Conservation (phyloP, 64 coral and sea anemone genomes). For the Porites australiensis region DNA sequence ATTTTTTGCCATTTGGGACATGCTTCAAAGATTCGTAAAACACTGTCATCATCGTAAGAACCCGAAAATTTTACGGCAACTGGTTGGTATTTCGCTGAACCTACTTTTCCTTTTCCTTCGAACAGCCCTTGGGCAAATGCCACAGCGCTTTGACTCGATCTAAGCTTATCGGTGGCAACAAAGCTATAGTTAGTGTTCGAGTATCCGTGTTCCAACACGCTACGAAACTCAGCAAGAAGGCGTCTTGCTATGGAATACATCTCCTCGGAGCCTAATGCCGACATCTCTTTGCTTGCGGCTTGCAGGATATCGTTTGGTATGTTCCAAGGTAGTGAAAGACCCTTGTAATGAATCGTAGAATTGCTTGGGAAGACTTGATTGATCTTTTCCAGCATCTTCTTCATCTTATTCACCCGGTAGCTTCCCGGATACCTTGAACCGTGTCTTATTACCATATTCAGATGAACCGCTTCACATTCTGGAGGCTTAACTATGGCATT, state of each 20-base stretch:
- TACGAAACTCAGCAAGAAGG: conserved; percentile 42
- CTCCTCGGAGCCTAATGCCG: conserved; percentile 55
- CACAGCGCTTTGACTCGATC: conserved; percentile 80
- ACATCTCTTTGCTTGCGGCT: conserved; percentile 83
- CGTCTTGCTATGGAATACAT: conserved; percentile 82
- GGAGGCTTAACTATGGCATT: conserved; percentile 10
- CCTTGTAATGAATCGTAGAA: conserved; percentile 59
- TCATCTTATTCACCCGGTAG: not conserved
- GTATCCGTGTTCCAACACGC: conserved; percentile 56
- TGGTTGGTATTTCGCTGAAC: conserved; percentile 60
- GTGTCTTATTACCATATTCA: conserved; percentile 77
- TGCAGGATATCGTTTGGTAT: conserved; percentile 59
- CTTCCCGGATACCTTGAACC: conserved; percentile 71
- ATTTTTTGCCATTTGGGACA: conserved; percentile 73
- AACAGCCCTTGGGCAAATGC: conserved; percentile 84
- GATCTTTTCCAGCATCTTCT: conserved; percentile 42
- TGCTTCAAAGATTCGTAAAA: conserved; percentile 75
- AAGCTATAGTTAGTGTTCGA: conserved; percentile 85
- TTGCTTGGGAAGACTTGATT: conserved; percentile 39
- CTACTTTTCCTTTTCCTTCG: conserved; percentile 69
- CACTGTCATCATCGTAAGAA: conserved; percentile 55
- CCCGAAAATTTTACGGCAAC: conserved; percentile 75
- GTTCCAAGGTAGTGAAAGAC: conserved; percentile 66
- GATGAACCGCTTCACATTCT: conserved; percentile 48
- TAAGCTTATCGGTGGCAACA: conserved; percentile 81